phyloP scores from a whole-genome alignment of 2,113 vertebrate species.

The Gyps fulvus region DNA sequence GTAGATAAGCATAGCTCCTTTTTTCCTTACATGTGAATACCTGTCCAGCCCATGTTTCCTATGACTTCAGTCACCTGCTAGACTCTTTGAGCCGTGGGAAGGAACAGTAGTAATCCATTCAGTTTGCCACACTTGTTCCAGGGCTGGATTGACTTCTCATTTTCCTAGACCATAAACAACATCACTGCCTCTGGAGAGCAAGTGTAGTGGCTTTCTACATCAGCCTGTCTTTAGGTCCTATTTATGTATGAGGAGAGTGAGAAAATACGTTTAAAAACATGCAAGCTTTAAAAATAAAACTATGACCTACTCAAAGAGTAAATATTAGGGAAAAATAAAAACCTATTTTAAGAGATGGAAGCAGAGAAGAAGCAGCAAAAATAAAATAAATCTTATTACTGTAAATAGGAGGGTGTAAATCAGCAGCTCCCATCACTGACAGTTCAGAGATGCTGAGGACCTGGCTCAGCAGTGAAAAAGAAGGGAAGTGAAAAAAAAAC shows the following conservation, averaged over 20 bases:
- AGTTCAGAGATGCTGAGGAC: not conserved
- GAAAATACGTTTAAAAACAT: constrained; percentile 32
- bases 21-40: not conserved
- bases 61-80: not conserved
- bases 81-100: not conserved
- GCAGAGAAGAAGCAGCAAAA: not conserved
- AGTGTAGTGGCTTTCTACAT: not conserved
- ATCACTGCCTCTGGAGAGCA: not conserved
- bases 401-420: not conserved
- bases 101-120: not conserved
- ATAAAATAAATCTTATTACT: not conserved
- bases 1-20: not conserved
- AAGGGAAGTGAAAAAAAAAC: not conserved
- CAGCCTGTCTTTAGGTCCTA: not conserved
- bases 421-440: not conserved
- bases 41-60: not conserved
- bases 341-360: not conserved
- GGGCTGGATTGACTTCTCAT: not conserved
- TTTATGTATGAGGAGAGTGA: constrained; percentile 32
- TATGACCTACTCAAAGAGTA: constrained; percentile 20
- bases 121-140: not conserved
- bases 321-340: constrained; percentile 2
- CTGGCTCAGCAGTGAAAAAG: not conserved
- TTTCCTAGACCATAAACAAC: not conserved
- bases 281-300: constrained; percentile 49